Percentiles rank a stretch among this genome's conserved stretches.
phyloP scores from a whole-genome alignment of 2,113 vertebrate species.

The Pangasianodon hypophthalmus region DNA sequence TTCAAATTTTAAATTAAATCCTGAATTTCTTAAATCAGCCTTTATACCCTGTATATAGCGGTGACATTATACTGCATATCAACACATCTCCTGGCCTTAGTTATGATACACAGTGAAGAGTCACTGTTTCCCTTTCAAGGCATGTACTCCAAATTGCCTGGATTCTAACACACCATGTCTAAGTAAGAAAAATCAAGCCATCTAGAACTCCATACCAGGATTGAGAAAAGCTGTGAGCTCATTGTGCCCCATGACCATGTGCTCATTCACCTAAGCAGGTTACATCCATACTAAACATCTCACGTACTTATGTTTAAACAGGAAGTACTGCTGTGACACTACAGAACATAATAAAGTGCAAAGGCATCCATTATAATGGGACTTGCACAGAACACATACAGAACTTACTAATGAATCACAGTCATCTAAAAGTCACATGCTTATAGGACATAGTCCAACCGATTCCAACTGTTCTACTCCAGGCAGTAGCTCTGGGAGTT shows the following conservation, averaged over 20 bases:
- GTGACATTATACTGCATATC: background rate
- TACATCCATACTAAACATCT: background rate
- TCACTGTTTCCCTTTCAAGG: background rate
- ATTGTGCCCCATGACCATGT: background rate
- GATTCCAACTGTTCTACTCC: background rate
- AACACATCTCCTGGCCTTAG: background rate
- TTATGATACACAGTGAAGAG: background rate
- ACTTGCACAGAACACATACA: background rate
- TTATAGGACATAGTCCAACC: background rate
- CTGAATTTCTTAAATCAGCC: background rate
- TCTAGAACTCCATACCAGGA: background rate
- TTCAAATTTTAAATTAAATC: background rate
- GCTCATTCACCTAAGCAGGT: background rate
- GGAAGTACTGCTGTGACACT: background rate
- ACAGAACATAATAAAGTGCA: background rate
- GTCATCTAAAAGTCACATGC: constrained; percentile 35
- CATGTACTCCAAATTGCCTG: background rate
- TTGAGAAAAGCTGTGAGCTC: background rate
- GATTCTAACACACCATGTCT: background rate
- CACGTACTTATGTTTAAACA: background rate
- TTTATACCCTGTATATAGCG: background rate
- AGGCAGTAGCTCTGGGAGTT: background rate
- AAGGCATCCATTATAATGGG: background rate
- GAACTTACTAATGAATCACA: constrained; percentile 23
- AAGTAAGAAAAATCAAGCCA: background rate